A percentile compares a stretch with the other conserved stretches of the same genome.
Conservation (phyloP, 2,113 vertebrate species). For the Gallinago paraguaiae region DNA sequence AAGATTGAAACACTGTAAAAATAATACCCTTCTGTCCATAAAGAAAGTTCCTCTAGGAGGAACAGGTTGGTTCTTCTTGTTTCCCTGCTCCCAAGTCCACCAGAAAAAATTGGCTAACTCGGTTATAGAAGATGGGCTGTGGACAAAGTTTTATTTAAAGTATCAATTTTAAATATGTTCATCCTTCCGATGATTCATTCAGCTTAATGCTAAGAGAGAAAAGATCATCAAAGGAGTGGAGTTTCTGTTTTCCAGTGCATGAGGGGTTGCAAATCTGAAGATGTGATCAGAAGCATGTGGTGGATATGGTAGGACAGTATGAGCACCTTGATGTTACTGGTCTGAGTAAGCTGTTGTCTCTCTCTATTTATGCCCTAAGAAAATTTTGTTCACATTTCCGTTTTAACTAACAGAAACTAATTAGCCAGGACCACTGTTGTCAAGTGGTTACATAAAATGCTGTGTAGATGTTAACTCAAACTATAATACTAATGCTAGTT, state of each 20-base stretch:
- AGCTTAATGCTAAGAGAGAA: background rate
- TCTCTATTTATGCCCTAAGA: constrained; percentile 10
- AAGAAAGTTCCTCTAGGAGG: background rate
- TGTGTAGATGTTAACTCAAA: constrained; percentile 64
- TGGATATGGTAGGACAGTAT: background rate
- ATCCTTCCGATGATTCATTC: background rate
- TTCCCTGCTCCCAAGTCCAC: background rate
- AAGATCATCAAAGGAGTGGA: background rate
- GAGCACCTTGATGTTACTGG: background rate
- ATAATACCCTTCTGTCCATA: background rate
- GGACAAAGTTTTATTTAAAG: background rate
- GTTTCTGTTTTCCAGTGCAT: background rate
- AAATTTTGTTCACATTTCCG: constrained; percentile 38
- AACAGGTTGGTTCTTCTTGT: background rate
- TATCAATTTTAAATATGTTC: background rate
- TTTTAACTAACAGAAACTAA: constrained; percentile 70
- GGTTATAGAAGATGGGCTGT: background rate
- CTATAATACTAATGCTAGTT: constrained; percentile 48
- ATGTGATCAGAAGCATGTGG: background rate
- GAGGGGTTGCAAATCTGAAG: background rate
- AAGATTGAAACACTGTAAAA: background rate
- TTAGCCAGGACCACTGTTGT: constrained; percentile 62
- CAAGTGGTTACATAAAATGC: constrained; percentile 56
- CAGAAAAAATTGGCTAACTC: background rate
- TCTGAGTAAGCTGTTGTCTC: background rate